phyloP scores from a whole-genome alignment of 2,113 vertebrate genomes.

The Elephantulus edwardii region DNA sequence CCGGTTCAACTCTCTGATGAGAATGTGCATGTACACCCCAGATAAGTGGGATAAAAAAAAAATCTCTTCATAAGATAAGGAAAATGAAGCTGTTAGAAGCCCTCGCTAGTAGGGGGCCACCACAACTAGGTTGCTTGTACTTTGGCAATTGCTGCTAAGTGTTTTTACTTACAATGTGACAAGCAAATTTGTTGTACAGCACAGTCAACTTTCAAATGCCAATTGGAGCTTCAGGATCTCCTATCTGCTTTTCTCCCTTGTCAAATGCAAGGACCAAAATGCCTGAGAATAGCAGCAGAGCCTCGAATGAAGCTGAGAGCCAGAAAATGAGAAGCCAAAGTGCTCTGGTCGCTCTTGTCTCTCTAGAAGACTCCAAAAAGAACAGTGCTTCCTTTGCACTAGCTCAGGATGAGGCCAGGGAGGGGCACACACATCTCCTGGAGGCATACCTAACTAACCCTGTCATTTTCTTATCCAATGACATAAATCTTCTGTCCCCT shows the following conservation, averaged over 20 bases:
- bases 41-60: too few relatives aligned
- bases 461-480: background rate
- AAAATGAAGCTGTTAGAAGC: background rate
- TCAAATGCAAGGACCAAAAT: constrained; percentile 2
- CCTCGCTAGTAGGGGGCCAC: background rate
- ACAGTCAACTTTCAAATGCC: background rate
- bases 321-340: background rate
- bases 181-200: constrained; percentile 66
- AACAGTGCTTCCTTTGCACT: background rate
- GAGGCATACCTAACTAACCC: background rate
- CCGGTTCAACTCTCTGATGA: too few relatives aligned
- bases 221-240: constrained; percentile 48
- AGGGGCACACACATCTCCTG: background rate
- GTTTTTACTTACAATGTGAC: constrained; percentile 71
- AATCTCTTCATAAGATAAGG: too few relatives aligned
- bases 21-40: too few relatives aligned
- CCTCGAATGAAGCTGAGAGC: background rate
- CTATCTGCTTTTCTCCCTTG: background rate
- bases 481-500: background rate
- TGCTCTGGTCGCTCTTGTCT: fast-evolving
- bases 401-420: background rate
- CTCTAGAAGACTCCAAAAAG: background rate
- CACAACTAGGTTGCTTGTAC: background rate
- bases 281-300: background rate
- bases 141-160: constrained; percentile 44